Evolutionary conservation across 1,140 invertebrate species (phyloP).

Genomic region (Pristionchus pacificus): DNA sequence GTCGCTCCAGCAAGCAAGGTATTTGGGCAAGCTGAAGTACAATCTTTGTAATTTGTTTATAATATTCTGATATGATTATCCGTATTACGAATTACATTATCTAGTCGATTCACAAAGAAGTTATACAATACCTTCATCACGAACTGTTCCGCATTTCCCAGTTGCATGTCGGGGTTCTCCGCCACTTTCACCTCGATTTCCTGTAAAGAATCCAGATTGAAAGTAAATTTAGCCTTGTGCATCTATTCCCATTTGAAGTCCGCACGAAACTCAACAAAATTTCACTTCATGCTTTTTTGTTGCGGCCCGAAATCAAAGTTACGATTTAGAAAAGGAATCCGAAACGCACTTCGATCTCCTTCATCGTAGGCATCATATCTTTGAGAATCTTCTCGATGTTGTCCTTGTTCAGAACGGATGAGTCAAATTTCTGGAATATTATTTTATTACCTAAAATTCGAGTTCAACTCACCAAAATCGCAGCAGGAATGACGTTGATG

Average conservation of each 20-base stretch:
- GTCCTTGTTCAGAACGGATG: constrained; percentile 93
- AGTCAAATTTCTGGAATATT: constrained; percentile 85
- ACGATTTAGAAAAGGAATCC: too few species aligned
- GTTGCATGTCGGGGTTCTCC: constrained; percentile 84
- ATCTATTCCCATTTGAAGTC: too few species aligned
- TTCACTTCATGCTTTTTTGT: too few species aligned
- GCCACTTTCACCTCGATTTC: constrained; percentile 92
- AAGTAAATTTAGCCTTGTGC: too few species aligned
- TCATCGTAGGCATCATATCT: constrained; percentile 88
- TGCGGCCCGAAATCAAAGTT: too few species aligned
- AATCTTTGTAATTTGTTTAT: neutral
- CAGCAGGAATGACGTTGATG: constrained; percentile 87
- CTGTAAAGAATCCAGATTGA: neutral
- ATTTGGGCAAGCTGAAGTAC: constrained; percentile 84
- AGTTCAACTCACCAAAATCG: constrained; percentile 65
- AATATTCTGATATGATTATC: neutral
- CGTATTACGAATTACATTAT: neutral
- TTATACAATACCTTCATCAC: neutral
- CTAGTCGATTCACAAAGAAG: neutral
- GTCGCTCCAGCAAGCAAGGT: constrained; percentile 83
- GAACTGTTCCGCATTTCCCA: constrained; percentile 68
- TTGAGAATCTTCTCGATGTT: constrained; percentile 81
- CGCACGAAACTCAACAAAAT: too few species aligned
- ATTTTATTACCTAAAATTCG: neutral
- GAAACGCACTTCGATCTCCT: constrained; percentile 76